These are phyloP conservation scores for Gila orcuttii DNA, from an alignment of 2,113 vertebrate genomes.

Conservation along the genomic window DNA sequence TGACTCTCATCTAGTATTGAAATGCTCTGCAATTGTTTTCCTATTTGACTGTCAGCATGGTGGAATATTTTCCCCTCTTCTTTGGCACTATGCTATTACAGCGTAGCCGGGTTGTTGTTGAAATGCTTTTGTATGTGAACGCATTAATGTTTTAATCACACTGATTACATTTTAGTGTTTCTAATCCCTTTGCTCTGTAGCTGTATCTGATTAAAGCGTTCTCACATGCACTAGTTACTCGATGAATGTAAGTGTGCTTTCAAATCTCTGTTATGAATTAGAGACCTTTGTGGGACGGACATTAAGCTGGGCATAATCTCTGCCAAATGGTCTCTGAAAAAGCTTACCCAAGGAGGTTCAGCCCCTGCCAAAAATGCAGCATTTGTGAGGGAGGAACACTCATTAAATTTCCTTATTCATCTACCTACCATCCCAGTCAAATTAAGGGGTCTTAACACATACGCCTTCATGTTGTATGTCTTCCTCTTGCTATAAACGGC, in stretches of 20 bases:
- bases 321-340: slow-evolving; percentile 73
- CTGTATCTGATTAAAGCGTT: slow-evolving; percentile 67
- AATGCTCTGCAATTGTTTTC: slow-evolving; percentile 50
- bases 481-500: slow-evolving; percentile 3
- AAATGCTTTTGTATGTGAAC: slow-evolving; percentile 42
- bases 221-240: slow-evolving; percentile 46
- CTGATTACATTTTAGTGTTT: slow-evolving; percentile 65
- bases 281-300: slow-evolving; percentile 65
- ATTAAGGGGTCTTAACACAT: slow-evolving; percentile 14
- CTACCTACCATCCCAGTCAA: slow-evolving; percentile 46
- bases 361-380: slow-evolving; percentile 55
- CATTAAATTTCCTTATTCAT: slow-evolving; percentile 67
- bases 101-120: slow-evolving; percentile 41
- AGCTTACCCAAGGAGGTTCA: slow-evolving; percentile 71
- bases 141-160: slow-evolving; percentile 65
- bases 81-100: not conserved
- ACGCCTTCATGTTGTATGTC: slow-evolving; percentile 1
- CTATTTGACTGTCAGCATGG: slow-evolving; percentile 51
- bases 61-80: slow-evolving; percentile 21
- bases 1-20: slow-evolving; percentile 53
- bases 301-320: slow-evolving; percentile 68
- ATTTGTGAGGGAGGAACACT: slow-evolving; percentile 69
- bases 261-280: slow-evolving; percentile 69
- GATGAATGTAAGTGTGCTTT: slow-evolving; percentile 63
- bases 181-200: slow-evolving; percentile 61